Conservation (phyloP, 2,113 vertebrate genomes). For the Pimephales promelas region DNA sequence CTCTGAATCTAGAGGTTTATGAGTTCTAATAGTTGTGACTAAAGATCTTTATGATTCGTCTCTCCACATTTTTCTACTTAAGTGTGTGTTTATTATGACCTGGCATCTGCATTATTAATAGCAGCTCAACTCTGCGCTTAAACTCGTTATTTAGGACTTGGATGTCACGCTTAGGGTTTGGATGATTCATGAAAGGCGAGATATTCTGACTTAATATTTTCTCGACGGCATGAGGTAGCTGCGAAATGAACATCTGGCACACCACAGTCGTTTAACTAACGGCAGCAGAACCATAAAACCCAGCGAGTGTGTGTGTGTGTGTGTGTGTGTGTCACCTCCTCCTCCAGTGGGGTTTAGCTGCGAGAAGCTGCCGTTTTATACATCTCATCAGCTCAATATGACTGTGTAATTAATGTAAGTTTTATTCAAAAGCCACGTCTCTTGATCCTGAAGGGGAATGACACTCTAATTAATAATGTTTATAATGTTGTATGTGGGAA, state of each 20-base stretch:
- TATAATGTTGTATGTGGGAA: neutral
- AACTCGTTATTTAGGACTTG: slow-evolving; percentile 19
- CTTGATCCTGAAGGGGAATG: neutral
- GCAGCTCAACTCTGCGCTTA: neutral
- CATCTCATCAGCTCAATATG: slow-evolving; percentile 1
- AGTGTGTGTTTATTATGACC: neutral
- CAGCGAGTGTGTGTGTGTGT: neutral
- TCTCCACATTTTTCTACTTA: neutral
- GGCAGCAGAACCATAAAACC: neutral
- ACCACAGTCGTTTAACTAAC: neutral
- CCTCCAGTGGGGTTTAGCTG: neutral
- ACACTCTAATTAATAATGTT: too few species aligned
- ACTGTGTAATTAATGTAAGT: neutral
- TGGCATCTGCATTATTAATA: neutral
- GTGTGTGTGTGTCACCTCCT: neutral
- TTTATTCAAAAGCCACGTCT: neutral
- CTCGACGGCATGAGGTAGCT: too few species aligned
- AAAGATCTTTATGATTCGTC: neutral
- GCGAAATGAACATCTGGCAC: slow-evolving; percentile 16
- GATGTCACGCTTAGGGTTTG: slow-evolving; percentile 13
- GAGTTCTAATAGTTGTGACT: neutral
- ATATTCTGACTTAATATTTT: slow-evolving; percentile 23
- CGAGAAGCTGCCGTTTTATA: slow-evolving; percentile 8
- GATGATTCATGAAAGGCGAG: slow-evolving; percentile 11
- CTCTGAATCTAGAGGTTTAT: too few species aligned